A percentile compares a stretch with the other conserved stretches of the same genome.
Conservation (phyloP, 2,888 invertebrate species). For the Sinopyrophorus schimmeli region DNA sequence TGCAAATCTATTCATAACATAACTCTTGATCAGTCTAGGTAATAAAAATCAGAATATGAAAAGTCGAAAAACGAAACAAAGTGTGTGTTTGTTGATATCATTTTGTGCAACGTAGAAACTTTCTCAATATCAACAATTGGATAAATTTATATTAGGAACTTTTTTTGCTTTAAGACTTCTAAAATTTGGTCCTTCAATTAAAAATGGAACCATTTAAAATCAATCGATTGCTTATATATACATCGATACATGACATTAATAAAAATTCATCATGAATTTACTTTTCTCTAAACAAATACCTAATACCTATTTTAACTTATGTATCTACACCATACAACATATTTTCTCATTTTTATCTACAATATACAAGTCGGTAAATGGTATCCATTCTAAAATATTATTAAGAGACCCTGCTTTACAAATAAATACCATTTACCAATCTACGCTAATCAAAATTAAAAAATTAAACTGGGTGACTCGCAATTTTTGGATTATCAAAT, state of each 20-base stretch:
- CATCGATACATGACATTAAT: constrained; percentile 47
- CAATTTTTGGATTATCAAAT: no score
- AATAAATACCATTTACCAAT: constrained; percentile 52
- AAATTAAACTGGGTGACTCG: no score
- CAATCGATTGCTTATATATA: constrained; percentile 44
- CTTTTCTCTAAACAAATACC: constrained; percentile 45
- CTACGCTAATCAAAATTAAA: no score
- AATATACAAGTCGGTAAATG: constrained; percentile 48
- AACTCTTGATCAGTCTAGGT: constrained; percentile 41
- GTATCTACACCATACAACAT: constrained; percentile 41
- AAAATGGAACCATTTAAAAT: constrained; percentile 47
- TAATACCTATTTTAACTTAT: constrained; percentile 39
- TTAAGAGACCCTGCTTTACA: constrained; percentile 57
- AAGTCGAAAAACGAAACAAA: constrained; percentile 37
- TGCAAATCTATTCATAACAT: constrained; percentile 36
- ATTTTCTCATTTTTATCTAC: constrained; percentile 43
- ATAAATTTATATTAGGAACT: constrained; percentile 48
- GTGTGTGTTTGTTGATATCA: constrained; percentile 20
- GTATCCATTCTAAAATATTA: constrained; percentile 53
- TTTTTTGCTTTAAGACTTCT: constrained; percentile 51
- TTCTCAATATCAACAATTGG: constrained; percentile 36
- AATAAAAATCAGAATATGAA: constrained; percentile 34
- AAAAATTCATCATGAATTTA: constrained; percentile 40
- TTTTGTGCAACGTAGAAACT: constrained; percentile 24
- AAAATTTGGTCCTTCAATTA: constrained; percentile 53